phyloP scores from a whole-genome alignment of 2,113 vertebrate species.

The Columba livia region DNA sequence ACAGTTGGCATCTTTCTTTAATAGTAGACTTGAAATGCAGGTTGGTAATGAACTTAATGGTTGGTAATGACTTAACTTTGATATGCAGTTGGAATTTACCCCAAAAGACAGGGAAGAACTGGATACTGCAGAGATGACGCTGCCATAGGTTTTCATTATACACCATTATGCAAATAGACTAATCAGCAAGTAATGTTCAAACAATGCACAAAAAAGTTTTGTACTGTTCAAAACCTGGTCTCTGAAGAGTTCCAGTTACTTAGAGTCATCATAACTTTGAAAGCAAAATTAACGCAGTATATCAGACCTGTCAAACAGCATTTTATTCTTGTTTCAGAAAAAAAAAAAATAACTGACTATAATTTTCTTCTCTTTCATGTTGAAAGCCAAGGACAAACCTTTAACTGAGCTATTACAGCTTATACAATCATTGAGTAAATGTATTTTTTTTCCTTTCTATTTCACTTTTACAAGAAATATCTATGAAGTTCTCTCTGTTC shows the following conservation, averaged over 20 bases:
- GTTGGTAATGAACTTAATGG: neutral
- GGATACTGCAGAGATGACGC: neutral
- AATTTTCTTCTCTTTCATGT: neutral
- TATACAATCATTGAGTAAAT: neutral
- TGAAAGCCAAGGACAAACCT: slow-evolving; percentile 5
- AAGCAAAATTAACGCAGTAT: slow-evolving; percentile 9
- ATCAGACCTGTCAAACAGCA: neutral
- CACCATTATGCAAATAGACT: neutral
- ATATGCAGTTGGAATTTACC: neutral
- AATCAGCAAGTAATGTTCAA: neutral
- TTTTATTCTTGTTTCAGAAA: neutral
- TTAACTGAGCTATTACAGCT: neutral
- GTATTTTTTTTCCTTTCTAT: neutral
- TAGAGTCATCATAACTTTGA: neutral
- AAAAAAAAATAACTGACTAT: neutral
- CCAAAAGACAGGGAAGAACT: neutral
- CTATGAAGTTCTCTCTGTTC: neutral
- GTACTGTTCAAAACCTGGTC: neutral
- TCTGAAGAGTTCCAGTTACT: neutral
- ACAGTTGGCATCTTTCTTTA: neutral
- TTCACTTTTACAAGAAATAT: neutral
- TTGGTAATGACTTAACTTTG: neutral
- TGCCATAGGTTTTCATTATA: neutral
- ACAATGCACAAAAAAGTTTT: neutral
- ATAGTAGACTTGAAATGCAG: neutral